Conservation (phyloP, 2,113 vertebrate species). For the Campylomormyrus tamandua region DNA sequence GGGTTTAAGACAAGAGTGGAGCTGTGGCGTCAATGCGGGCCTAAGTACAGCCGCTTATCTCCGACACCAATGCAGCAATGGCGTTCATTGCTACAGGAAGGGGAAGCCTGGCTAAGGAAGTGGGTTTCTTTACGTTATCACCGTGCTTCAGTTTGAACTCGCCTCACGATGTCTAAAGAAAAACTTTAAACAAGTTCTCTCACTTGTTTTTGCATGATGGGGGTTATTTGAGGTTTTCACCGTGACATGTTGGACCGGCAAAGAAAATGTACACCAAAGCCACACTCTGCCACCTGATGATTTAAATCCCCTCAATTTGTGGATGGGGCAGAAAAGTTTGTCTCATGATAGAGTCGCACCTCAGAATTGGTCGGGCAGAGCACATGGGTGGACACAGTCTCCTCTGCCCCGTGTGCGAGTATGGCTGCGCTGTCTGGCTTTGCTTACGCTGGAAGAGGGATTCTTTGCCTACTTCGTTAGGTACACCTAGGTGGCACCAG, state of each 20-base stretch:
- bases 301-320: background rate
- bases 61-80: constrained; percentile 2
- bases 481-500: background rate
- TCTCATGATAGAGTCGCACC: background rate
- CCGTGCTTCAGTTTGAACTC: background rate
- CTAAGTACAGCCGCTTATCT: constrained; percentile 32
- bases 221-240: background rate
- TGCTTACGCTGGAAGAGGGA: background rate
- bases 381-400: background rate
- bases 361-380: background rate
- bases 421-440: background rate
- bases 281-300: background rate
- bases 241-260: background rate
- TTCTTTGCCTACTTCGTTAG: background rate
- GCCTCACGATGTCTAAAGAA: background rate
- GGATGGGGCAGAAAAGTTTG: background rate
- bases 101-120: constrained; percentile 60
- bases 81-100: constrained; percentile 31
- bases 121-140: constrained; percentile 28
- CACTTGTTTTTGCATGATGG: background rate
- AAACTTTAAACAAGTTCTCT: background rate
- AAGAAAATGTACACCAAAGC: background rate
- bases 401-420: background rate
- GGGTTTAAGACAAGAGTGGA: background rate
- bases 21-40: background rate